Evolutionary conservation across 23 tunicate genomes (phyloP), one percentile per base, ranked within the genome.

Genomic region (Pegea sp.): DNA sequence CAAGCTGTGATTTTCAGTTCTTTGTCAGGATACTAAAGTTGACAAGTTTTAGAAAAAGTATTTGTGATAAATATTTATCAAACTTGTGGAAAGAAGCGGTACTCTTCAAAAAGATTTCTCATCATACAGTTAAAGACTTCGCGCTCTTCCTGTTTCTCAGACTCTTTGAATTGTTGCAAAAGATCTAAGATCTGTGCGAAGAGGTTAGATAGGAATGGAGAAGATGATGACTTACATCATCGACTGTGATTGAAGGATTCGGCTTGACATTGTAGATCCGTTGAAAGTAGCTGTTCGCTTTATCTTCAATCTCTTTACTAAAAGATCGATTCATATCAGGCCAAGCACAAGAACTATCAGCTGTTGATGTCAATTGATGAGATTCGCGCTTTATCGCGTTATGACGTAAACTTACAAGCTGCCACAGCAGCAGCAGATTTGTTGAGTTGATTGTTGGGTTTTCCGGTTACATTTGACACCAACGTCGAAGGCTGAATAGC

Each of bases 81-180:
- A n/a, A 66, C 74, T 51, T 67, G 74, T 3, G 93, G 93, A 34
- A 80, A 80, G 31, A 80, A 80, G 55, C 80, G 58, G 54, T 80
- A 80, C 57, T 80, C 93, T 54, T 80, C 93, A 33, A 80, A 80
- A 70, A 80, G 44, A 43, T 80, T 80, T 23, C 93, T 30, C 64
- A 80, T 71, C 93, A 80, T 80, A 53, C 93, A 80, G 64, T 71
- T 80, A 54, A 80, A 80, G 22, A 80, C 93, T 52, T 80, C 93
- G 34, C 58, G 54, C 56, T 80, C 93, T 38, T 71, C 66, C 44
- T 67, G 71, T 64, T 48, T 71, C 16, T 53, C 66, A 18, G 93
- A 80, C 21, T 80, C 93, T 56, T 80, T 80, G 56, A 80, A 80
- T 23, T 48, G 66, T 49, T 65, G 69, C 38, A 80, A 68, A 18